These are phyloP conservation scores for Nasonovia ribisnigri DNA, from an alignment of 2,888 invertebrate genomes.

Conservation along the genomic window DNA sequence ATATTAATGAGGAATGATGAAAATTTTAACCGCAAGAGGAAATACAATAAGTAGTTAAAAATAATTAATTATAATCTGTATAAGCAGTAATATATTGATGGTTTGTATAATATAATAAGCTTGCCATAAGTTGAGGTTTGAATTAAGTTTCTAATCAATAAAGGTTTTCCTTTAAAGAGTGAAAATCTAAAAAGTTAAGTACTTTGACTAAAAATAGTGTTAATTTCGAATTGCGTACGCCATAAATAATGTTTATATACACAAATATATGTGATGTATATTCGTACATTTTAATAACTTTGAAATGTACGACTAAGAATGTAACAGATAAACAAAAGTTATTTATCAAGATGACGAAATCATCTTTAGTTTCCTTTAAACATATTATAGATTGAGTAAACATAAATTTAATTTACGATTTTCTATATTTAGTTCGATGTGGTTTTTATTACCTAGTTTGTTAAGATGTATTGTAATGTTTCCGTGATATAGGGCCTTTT, in stretches of 20 bases:
- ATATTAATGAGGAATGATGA: not conserved
- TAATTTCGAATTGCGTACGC: not conserved
- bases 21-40: not conserved
- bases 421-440: conserved; percentile 34
- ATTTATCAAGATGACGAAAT: conserved; percentile 1
- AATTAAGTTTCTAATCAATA: not conserved
- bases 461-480: not conserved
- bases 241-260: not conserved
- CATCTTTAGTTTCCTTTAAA: not conserved
- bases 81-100: not conserved
- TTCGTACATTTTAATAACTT: not conserved
- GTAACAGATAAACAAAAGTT: conserved; percentile 37
- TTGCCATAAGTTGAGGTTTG: not conserved
- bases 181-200: not conserved
- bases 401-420: conserved; percentile 14
- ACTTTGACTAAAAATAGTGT: not conserved
- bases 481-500: not conserved
- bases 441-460: not conserved
- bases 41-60: too few species aligned
- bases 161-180: not conserved
- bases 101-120: not conserved
- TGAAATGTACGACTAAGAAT: not conserved
- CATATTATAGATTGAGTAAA: not conserved
- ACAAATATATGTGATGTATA: not conserved
- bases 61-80: too few species aligned